Base-by-base conservation (phyloP, 1,140 invertebrate species). In the Pomacea maculata region DNA sequence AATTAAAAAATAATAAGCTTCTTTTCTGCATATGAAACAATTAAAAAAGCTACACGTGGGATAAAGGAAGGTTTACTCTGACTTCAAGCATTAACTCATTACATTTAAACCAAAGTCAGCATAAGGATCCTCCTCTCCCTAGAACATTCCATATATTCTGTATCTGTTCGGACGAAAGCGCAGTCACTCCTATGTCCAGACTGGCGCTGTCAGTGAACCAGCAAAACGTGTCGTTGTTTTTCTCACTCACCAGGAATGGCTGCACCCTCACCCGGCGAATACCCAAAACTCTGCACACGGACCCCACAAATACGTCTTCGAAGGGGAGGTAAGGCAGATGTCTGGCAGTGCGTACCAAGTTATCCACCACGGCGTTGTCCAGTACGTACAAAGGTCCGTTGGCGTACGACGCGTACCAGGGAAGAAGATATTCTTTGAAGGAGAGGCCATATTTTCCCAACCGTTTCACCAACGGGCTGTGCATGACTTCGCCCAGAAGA, bases 251-350 rank as follows among this genome's bases (percentile, higher is more conserved):
- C 8, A 61, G 9, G 57, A 61, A 61, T 8, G 57, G 75, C 25
- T 67, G 73, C 1, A 85, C 67, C 52, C 83, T 61, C 10, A 79
- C 57, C 1, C 76, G 86, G n/a, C 75, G 34, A 9, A 86, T 80
- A 15, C 81, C 83, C 9, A 87, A 79, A 0, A 83, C 79, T 63
- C 86, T 83, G 4, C 88, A 68, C 29, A 80, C n/a, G 34, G 63
- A 19, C 19, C 78, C 78, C 7, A 70, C 72, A n/a, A 80, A 61
- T 34, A 80, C 78, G 57, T 80, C 78, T 57, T 80, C 78, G 55
- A 80, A 63, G 55, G 29, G 29, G 3, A 80, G 34, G 45, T 45
- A 64, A 5, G 78, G 78, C 70, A 80, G 55, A 34, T 63, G 72
- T 25, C 61, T 61, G 1, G 78, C 71, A 45, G 64, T 63, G 55